These are phyloP conservation scores for Leiothrix lutea DNA, from an alignment of 2,113 vertebrate species.

Conservation along the genomic window DNA sequence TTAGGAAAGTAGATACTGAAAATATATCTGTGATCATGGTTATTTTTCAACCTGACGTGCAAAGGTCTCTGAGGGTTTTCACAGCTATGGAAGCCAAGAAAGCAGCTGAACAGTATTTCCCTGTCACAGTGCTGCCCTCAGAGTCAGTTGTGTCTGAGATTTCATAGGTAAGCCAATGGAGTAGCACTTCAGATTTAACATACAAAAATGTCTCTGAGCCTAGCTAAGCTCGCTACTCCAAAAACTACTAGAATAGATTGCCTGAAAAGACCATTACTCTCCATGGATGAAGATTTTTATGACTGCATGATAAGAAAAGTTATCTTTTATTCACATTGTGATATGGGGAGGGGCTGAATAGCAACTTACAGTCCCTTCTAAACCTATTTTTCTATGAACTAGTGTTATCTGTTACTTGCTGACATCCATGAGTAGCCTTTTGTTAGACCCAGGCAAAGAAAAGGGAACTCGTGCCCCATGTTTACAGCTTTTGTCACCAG, in stretches of 20 bases:
- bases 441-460: not conserved
- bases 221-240: not conserved
- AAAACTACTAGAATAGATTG: not conserved
- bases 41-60: not conserved
- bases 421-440: not conserved
- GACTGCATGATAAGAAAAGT: not conserved
- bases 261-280: not conserved
- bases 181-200: not conserved
- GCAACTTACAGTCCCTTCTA: not conserved
- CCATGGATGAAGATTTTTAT: not conserved
- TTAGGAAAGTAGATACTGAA: not conserved
- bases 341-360: not conserved
- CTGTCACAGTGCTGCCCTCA: not conserved
- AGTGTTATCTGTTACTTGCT: not conserved
- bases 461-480: rapidly evolving
- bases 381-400: not conserved
- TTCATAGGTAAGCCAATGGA: not conserved
- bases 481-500: not conserved
- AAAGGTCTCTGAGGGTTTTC: not conserved
- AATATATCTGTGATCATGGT: not conserved
- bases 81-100: not conserved
- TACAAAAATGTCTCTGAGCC: not conserved
- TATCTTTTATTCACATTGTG: not conserved
- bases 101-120: not conserved
- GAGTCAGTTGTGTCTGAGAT: not conserved